Percentiles rank a stretch among this genome's conserved stretches.
Conservation (phyloP, 2,797 vertebrate genomes). For the Calcarius lapponicus region DNA sequence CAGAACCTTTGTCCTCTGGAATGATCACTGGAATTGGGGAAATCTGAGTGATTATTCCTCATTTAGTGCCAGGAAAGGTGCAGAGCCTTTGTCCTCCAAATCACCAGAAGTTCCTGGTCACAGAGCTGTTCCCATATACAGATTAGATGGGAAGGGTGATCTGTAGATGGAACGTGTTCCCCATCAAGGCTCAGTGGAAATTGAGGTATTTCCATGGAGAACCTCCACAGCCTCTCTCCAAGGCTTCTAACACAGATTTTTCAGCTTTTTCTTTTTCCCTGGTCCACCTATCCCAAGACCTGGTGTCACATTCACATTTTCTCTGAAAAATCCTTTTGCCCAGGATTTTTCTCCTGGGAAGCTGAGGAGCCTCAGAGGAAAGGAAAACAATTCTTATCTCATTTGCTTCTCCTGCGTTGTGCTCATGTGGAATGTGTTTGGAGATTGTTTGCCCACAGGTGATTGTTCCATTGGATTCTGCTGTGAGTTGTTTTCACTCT, state of each 20-base stretch:
- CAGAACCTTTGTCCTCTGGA: background rate
- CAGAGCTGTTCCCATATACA: background rate
- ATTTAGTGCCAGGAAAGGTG: background rate
- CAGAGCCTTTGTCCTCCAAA: background rate
- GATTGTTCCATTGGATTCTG: too few species aligned
- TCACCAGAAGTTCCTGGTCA: background rate
- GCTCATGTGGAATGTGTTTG: too few species aligned
- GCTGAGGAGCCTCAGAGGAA: too few species aligned
- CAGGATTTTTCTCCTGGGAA: too few species aligned
- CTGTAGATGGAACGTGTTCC: fast-evolving
- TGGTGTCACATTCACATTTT: too few species aligned
- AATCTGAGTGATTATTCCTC: background rate
- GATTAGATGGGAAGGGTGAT: background rate
- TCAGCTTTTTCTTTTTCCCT: background rate
- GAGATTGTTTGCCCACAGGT: too few species aligned
- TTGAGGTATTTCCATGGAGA: background rate
- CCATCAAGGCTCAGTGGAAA: background rate
- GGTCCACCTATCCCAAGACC: background rate
- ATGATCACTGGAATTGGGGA: background rate
- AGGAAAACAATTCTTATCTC: too few species aligned
- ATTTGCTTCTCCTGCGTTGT: too few species aligned
- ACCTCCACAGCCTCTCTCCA: background rate
- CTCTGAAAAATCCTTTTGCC: too few species aligned
- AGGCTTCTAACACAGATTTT: background rate
- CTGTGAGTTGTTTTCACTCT: too few species aligned